Percentiles rank a stretch among this genome's conserved stretches.
Conservation (phyloP, 2,888 invertebrate species). For the Mythimna ferrago region DNA sequence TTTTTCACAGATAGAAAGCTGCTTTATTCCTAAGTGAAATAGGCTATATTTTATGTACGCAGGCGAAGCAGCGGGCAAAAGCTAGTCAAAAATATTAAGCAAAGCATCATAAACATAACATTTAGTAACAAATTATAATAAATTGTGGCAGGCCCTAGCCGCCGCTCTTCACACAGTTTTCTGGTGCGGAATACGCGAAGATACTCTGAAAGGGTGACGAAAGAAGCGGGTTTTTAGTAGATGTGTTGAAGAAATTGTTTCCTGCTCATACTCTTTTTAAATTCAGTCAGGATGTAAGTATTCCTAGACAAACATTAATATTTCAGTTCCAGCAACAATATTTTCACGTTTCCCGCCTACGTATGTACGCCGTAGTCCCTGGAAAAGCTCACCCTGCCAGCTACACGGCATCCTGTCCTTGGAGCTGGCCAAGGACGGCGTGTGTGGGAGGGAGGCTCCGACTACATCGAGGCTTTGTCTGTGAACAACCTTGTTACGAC, state of each 20-base stretch:
- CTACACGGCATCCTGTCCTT: slow-evolving; percentile 44
- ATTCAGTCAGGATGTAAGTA: not conserved
- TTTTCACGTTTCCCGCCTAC: slow-evolving; percentile 12
- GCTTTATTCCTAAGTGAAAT: too few species aligned
- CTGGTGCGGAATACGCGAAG: too few species aligned
- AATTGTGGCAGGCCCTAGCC: too few species aligned
- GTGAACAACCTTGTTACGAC: slow-evolving; percentile 34
- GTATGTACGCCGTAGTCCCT: slow-evolving; percentile 21
- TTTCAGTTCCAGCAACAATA: not conserved
- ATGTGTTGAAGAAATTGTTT: not conserved
- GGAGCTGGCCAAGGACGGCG: slow-evolving; percentile 43
- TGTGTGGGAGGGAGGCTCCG: slow-evolving; percentile 19
- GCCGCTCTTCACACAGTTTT: too few species aligned
- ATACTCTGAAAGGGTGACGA: too few species aligned
- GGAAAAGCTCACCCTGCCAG: slow-evolving; percentile 33
- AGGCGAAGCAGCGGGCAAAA: too few species aligned
- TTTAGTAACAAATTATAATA: too few species aligned
- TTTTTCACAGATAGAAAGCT: too few species aligned
- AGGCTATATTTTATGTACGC: too few species aligned
- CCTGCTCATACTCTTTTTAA: not conserved
- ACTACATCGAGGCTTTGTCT: slow-evolving; percentile 44
- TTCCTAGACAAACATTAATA: not conserved
- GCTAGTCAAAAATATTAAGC: too few species aligned
- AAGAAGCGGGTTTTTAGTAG: too few species aligned
- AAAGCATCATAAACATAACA: too few species aligned